Evolutionary conservation across 1,140 invertebrate genomes (phyloP).

Genomic region (Arion vulgaris): DNA sequence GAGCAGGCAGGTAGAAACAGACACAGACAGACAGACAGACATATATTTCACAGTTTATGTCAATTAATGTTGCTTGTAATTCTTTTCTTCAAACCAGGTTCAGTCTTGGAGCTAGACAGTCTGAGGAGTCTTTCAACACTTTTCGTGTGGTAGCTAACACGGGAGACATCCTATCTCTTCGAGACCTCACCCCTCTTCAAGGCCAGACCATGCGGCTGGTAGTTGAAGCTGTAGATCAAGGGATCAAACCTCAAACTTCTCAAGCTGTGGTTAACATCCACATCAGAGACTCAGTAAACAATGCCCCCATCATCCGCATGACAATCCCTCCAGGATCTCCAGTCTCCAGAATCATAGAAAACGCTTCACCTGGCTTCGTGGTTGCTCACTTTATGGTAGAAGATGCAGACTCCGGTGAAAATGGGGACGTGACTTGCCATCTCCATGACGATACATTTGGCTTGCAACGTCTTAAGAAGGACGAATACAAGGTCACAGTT

Average conservation of each 20-base stretch:
- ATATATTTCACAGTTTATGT: too few species aligned
- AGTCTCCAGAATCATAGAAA: conserved; percentile 50
- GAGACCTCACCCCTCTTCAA: conserved; percentile 38
- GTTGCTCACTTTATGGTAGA: conserved; percentile 59
- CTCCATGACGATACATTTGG: conserved; percentile 45
- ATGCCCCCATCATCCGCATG: conserved; percentile 86
- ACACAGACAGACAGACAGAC: too few species aligned
- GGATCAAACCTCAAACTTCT: conserved; percentile 72
- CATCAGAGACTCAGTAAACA: conserved; percentile 93
- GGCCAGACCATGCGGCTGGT: conserved; percentile 71
- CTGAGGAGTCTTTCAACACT: conserved; percentile 38
- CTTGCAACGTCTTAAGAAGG: conserved; percentile 51
- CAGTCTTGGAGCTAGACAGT: conserved; percentile 57
- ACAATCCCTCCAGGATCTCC: conserved; percentile 53
- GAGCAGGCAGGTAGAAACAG: too few species aligned
- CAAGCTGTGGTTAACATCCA: conserved; percentile 78
- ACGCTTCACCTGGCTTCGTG: conserved; percentile 56
- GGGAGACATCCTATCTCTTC: conserved; percentile 39
- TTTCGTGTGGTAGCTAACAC: conserved; percentile 42
- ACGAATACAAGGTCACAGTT: conserved; percentile 60
- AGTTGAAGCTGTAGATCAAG: conserved; percentile 73
- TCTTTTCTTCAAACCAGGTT: conserved; percentile 78
- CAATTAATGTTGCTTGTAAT: too few species aligned
- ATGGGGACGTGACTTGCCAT: conserved; percentile 58
- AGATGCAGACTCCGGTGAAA: conserved; percentile 56